Base-by-base conservation (phyloP, 1,140 invertebrate species). In the Drosophila bipectinata region DNA sequence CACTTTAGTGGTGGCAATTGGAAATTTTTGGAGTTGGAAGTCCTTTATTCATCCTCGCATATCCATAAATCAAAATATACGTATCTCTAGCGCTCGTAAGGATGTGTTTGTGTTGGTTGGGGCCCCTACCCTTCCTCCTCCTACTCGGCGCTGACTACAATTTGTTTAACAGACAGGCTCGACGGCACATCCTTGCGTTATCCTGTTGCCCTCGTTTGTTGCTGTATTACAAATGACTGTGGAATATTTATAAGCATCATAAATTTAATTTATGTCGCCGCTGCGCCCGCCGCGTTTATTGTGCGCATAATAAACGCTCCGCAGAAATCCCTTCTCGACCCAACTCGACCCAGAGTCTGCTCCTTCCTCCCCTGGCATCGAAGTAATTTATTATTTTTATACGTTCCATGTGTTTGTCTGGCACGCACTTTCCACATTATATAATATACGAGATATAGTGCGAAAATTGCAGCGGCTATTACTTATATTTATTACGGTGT, bases 231-330 rank as follows among this genome's bases (percentile, higher is more conserved):
- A 84, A 84, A 84, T 84, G 77, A 80, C 58, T 60, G 71, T 83
- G 76, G 80, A 83, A 80, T 80, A 84, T 79, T 83, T 89, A 87
- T 88, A 88, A 87, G 87, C 87, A 87, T 87, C 80, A 87, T 87
- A 88, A 87, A 87, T 87, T 88, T 76, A 88, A 87, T 87, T 63
- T 45, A 34, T 62, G 68, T 68, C 64, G 61, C 47, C 63, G 62
- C 53, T 63, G 73, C 60, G 78, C 66, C 57, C 58, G 68, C 59
- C 59, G 74, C 83, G 79, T 89, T 89, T 88, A 88, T 88, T 88
- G 87, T 88, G 84, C 83, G 83, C 76, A 88, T 81, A 88, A 88
- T 88, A 89, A 88, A 88, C 83, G 83, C 79, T 81, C 79, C 83
- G 83, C 83, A 89, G 76, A 88, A 88, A 88, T 88, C 87, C 63